Conservation (phyloP, 2,888 invertebrate species). For the Oxytorus armatus region DNA sequence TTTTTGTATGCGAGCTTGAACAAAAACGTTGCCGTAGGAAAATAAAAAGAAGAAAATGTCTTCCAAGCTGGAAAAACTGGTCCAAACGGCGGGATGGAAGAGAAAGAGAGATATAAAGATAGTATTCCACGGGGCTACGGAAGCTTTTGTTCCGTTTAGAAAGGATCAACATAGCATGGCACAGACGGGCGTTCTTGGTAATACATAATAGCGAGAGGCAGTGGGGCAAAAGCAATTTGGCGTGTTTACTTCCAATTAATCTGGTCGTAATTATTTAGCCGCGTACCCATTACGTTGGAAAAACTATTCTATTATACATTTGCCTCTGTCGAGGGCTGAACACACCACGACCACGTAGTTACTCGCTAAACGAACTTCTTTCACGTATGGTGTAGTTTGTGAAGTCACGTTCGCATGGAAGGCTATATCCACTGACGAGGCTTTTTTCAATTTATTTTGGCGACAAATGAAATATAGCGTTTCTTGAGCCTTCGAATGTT, state of each 20-base stretch:
- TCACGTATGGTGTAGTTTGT: background rate
- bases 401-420: background rate
- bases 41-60: constrained; percentile 41
- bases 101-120: constrained; percentile 13
- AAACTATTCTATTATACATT: constrained; percentile 7
- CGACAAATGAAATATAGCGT: no score
- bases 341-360: background rate
- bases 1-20: constrained; percentile 45
- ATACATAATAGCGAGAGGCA: constrained; percentile 21
- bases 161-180: constrained; percentile 31
- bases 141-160: constrained; percentile 57
- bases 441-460: no score
- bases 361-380: background rate
- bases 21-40: constrained; percentile 33
- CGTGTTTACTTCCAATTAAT: constrained; percentile 57
- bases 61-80: constrained; percentile 37
- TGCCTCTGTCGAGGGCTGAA: background rate
- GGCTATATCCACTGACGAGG: background rate
- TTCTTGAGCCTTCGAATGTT: background rate
- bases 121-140: constrained; percentile 41
- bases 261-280: constrained; percentile 47
- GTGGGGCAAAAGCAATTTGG: constrained; percentile 18
- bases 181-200: background rate
- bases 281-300: background rate
- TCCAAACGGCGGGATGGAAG: background rate